Percentiles rank a stretch among this genome's conserved stretches.
These are phyloP conservation scores for Pogonomyrmex californicus DNA, from an alignment of 1,140 invertebrate genomes.

Conservation along the genomic window DNA sequence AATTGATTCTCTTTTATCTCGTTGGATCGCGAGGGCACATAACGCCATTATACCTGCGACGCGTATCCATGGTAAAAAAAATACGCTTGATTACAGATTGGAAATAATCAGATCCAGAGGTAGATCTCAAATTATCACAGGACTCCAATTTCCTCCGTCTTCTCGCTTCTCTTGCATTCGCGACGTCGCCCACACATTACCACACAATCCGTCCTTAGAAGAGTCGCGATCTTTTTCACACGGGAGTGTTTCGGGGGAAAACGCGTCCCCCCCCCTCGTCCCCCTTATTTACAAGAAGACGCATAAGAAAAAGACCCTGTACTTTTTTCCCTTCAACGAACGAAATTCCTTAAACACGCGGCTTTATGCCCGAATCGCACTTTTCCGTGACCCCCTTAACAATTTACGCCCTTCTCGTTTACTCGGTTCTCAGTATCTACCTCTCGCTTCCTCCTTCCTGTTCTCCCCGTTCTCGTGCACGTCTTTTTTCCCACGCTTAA, in stretches of 20 bases:
- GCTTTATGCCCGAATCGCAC: not conserved
- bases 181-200: too few relatives aligned
- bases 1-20: slow-evolving; percentile 24
- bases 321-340: not conserved
- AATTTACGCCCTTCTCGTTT: not conserved
- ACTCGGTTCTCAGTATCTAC: slow-evolving; percentile 1
- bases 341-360: not conserved
- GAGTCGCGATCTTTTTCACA: not conserved
- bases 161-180: too few relatives aligned
- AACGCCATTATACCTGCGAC: not conserved
- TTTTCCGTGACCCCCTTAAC: not conserved
- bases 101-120: not conserved
- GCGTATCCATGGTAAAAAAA: not conserved
- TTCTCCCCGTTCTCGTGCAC: slow-evolving; percentile 44
- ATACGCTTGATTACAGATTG: not conserved
- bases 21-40: not conserved
- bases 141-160: too few relatives aligned
- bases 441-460: slow-evolving; percentile 15
- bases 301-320: not conserved
- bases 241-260: not conserved
- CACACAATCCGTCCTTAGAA: not conserved
- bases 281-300: not conserved
- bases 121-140: too few relatives aligned
- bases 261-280: not conserved
- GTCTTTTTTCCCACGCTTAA: slow-evolving; percentile 53